Base-by-base conservation (phyloP, 2,113 vertebrate species). In the Poeciliopsis occidentalis region DNA sequence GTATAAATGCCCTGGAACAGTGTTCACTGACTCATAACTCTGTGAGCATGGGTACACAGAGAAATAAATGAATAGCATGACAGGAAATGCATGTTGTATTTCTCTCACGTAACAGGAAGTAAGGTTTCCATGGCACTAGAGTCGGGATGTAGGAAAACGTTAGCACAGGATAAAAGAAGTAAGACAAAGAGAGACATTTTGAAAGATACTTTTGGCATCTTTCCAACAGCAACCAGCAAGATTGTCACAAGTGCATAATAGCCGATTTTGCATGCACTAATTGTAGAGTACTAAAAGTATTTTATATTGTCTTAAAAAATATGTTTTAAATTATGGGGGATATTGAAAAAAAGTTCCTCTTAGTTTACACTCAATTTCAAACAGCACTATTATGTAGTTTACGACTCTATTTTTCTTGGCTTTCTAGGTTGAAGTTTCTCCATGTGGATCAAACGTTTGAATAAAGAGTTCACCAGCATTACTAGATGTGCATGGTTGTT, bases 61-160 rank as follows among this genome's bases (percentile, higher is more conserved):
- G 27, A 3, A 78, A 69, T 1, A 44, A 27, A 44, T 69, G 60
- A 87, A 77, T 64, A 64, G n/a, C 34, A 8, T 64, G 75, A 78
- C 63, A 39, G 75, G 71, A 60, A 51, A 76, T 60, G 72, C 60
- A 8, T 57, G 69, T 66, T 82, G 70, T 75, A 65, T 65, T 76
- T 61, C 61, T 34, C 8, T 22, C 71, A 65, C 79, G 24, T 65
- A 47, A 69, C 41, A 85, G 81, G 82, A 83, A 85, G 83, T 78
- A 44, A 67, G 75, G 93, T 93, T 94, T 86, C 92, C 88, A 93
- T 92, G 92, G 90, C 39, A 75, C 73, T 68, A 0, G 30, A 2
- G 31, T 77, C 0, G 39, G 72, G 85, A 82, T 87, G 76, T 65
- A 60, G 76, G 73, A 88, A 73, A 19, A 85, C 80, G 80, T 83